A percentile compares a stretch with the other conserved stretches of the same genome.
Evolutionary conservation across 37 sponge, comb jelly and placozoan species (phyloP).

Genomic region (Cladorhizidae sp.): DNA sequence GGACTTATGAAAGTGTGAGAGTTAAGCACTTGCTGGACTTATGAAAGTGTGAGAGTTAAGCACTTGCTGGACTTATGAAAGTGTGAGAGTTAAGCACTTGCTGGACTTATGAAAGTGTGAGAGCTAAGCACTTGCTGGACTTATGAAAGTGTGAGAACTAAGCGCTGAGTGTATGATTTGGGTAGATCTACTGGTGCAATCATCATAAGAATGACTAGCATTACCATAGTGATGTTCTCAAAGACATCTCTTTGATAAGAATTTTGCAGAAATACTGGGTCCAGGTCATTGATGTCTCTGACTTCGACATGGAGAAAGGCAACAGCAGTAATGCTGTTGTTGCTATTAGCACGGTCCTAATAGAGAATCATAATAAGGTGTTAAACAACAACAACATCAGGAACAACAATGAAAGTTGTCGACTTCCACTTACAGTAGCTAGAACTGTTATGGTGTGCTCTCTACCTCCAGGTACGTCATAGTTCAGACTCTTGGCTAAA

Average conservation of each 20-base stretch:
- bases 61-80: no score
- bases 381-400: background rate
- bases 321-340: background rate
- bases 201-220: background rate
- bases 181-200: no score
- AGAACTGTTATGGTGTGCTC: background rate
- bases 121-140: no score
- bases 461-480: constrained; percentile 9
- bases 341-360: constrained; percentile 29
- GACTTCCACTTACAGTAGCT: background rate
- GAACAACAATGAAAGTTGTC: background rate
- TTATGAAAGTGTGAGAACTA: no score
- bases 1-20: no score
- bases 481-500: constrained; percentile 1
- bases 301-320: constrained; percentile 11
- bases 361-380: background rate
- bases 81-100: no score
- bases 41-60: no score
- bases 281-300: constrained; percentile 31
- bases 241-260: constrained; percentile 8
- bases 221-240: constrained; percentile 57
- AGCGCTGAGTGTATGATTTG: no score
- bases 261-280: constrained; percentile 28
- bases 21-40: no score
- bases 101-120: no score